Evolutionary conservation across 2,113 vertebrate species (phyloP).

Genomic region (Dolichotis patagonum): DNA sequence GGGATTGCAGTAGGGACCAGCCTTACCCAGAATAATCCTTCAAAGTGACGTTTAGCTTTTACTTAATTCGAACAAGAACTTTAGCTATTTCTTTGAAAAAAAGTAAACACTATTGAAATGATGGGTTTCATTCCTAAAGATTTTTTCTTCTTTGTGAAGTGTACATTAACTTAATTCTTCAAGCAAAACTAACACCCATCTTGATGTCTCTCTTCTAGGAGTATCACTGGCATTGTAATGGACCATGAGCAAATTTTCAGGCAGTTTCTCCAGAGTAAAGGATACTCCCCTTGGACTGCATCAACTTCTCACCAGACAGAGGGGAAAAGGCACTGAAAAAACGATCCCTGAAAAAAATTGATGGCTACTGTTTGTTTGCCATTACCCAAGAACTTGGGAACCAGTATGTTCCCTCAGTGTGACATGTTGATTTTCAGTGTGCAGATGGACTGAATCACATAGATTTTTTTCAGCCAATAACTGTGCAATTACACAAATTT

Average conservation of each 20-base stretch:
- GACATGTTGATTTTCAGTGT: conserved; percentile 72
- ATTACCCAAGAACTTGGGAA: conserved; percentile 78
- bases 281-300: conserved; percentile 75
- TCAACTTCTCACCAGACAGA: conserved; percentile 68
- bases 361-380: conserved; percentile 70
- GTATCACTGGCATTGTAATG: conserved; percentile 82
- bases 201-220: conserved; percentile 77
- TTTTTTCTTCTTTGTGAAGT: conserved; percentile 19
- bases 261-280: conserved; percentile 71
- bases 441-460: conserved; percentile 78
- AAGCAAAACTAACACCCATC: conserved; percentile 51
- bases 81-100: neutral
- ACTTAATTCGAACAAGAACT: neutral
- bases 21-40: conserved; percentile 16
- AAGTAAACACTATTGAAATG: neutral
- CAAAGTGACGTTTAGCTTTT: conserved; percentile 14
- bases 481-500: conserved; percentile 71
- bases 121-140: conserved; percentile 45
- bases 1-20: neutral
- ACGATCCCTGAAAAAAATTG: conserved; percentile 77
- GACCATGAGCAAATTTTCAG: conserved; percentile 72
- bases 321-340: conserved; percentile 84
- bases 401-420: conserved; percentile 21
- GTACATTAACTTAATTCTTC: conserved; percentile 13
- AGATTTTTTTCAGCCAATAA: conserved; percentile 78